Conservation (phyloP, 2,797 vertebrate species). For the Vespertilio murinus region DNA sequence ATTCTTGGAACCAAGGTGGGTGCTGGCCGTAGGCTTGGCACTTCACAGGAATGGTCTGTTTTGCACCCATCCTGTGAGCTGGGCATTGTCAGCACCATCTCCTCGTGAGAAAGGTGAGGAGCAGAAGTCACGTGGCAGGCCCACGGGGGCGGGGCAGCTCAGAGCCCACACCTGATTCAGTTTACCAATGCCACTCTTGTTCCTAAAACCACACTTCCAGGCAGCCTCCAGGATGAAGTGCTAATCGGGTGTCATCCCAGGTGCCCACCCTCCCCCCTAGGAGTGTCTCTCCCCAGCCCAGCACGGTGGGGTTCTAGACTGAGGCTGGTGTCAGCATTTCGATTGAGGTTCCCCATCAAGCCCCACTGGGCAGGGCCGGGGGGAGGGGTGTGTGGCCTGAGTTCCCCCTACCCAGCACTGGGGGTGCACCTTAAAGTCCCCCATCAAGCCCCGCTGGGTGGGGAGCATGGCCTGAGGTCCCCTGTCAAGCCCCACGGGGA, state of each 20-base stretch:
- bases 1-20: neutral
- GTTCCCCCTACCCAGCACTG: too few relatives aligned
- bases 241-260: neutral
- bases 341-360: too few relatives aligned
- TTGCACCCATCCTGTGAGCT: neutral
- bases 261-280: accelerated
- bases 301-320: neutral
- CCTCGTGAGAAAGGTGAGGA: neutral
- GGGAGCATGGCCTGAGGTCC: too few relatives aligned
- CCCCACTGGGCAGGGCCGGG: too few relatives aligned
- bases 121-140: neutral
- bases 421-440: too few relatives aligned
- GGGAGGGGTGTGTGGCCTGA: too few relatives aligned
- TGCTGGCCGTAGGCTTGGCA: neutral
- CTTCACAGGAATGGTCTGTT: neutral
- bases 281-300: neutral
- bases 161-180: neutral
- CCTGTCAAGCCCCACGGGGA: too few relatives aligned
- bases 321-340: neutral
- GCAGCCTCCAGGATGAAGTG: neutral
- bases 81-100: too few relatives aligned
- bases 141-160: neutral
- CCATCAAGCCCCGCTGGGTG: too few relatives aligned
- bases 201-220: neutral
- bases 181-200: neutral